phyloP scores from a whole-genome alignment of 2,113 vertebrate species.

The Piprites chloris region DNA sequence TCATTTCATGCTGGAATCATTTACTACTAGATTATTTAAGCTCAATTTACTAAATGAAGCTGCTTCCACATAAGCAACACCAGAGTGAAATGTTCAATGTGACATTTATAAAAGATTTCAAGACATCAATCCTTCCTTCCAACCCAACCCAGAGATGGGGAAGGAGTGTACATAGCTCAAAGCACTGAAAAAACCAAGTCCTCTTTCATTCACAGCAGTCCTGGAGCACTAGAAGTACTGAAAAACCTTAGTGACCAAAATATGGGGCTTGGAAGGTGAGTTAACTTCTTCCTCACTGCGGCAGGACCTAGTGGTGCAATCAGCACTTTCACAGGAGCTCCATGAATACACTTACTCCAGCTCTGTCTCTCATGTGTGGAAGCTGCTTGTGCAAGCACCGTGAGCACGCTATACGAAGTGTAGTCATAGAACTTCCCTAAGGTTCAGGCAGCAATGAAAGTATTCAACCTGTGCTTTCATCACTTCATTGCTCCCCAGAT shows the following conservation, averaged over 20 bases:
- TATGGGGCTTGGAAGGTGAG: not conserved
- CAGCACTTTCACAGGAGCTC: not conserved
- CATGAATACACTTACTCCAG: not conserved
- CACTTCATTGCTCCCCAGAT: not conserved
- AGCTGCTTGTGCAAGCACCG: not conserved
- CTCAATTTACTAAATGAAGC: not conserved
- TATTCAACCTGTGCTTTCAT: not conserved
- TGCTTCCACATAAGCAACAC: not conserved
- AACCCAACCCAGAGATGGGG: not conserved
- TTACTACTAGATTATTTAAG: not conserved
- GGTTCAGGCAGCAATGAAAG: not conserved
- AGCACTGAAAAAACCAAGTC: not conserved
- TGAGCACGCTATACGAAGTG: not conserved
- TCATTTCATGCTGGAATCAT: not conserved
- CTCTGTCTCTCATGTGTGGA: not conserved
- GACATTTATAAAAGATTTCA: not conserved
- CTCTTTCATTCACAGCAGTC: not conserved
- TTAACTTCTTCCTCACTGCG: not conserved
- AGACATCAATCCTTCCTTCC: not conserved
- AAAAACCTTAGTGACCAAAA: not conserved
- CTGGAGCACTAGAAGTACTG: not conserved
- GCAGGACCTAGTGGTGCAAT: not conserved
- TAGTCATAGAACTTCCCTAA: not conserved
- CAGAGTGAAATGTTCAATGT: not conserved
- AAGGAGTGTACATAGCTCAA: not conserved